Evolutionary conservation across 2,797 vertebrate genomes (phyloP).

Genomic region (Benthosema pterotum): DNA sequence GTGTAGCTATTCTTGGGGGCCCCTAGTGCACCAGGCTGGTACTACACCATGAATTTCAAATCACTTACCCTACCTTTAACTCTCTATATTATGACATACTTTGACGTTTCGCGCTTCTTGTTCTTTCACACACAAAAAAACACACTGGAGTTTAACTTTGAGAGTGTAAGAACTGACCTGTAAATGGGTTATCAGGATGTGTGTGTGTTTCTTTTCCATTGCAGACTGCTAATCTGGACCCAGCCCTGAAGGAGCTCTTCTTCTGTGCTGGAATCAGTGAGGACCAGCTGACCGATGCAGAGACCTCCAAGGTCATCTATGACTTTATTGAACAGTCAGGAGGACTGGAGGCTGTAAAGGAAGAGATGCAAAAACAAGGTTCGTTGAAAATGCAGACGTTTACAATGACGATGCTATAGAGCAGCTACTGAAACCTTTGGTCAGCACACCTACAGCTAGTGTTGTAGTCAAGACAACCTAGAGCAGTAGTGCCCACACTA

Average conservation of each 20-base stretch:
- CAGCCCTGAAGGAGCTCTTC: conserved; percentile 79
- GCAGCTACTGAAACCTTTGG: neutral
- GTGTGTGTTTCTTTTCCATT: neutral
- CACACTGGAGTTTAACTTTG: no score
- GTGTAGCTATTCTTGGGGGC: no score
- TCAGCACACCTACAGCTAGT: neutral
- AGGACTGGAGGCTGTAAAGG: conserved; percentile 80
- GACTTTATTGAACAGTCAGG: conserved; percentile 84
- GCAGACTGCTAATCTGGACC: conserved; percentile 77
- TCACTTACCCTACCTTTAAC: no score
- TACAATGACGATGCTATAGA: neutral
- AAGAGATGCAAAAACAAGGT: conserved; percentile 80
- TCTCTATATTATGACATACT: no score
- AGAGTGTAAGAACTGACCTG: no score
- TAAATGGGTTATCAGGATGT: no score
- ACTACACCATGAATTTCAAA: no score
- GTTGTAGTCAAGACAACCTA: no score
- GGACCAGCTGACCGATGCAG: conserved; percentile 75
- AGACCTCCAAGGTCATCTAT: conserved; percentile 83
- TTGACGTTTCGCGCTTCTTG: no score
- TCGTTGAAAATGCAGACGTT: neutral
- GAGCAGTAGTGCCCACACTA: no score
- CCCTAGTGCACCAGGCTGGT: no score
- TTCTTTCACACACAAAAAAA: no score
- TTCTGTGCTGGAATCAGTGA: conserved; percentile 81